Conservation (phyloP, 2,113 vertebrate genomes). For the Brevimyrus niger region DNA sequence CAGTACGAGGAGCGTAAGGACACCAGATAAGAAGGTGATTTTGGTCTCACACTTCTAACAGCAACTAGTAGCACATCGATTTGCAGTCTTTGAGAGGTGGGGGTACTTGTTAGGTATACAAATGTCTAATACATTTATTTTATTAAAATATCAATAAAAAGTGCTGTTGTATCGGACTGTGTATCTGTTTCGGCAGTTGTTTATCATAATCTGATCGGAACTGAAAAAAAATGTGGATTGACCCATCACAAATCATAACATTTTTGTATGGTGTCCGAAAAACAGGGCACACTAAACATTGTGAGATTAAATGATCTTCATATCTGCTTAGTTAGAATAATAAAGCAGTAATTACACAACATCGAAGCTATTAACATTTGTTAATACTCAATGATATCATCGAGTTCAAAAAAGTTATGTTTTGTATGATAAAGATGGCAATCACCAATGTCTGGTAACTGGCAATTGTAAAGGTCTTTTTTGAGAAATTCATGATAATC, state of each 20-base stretch:
- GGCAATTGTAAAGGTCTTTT: neutral
- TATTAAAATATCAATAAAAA: no score
- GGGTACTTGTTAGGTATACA: no score
- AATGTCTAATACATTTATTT: no score
- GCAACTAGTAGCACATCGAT: no score
- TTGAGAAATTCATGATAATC: neutral
- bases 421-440: neutral
- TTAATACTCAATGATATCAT: neutral
- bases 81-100: no score
- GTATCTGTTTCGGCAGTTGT: no score
- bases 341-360: neutral
- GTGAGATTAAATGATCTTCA: neutral
- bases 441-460: neutral
- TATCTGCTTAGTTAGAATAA: neutral
- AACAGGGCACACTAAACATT: neutral
- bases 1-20: no score
- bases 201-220: no score
- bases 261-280: neutral
- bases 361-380: neutral
- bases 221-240: no score
- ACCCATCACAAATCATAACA: neutral
- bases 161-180: no score
- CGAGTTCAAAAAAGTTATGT: neutral
- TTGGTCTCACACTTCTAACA: no score
- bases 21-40: no score